Evolutionary conservation across 2,888 invertebrate species (phyloP), one percentile per base, ranked within the genome.

Genomic region (Dryocosmus kuriphilus): DNA sequence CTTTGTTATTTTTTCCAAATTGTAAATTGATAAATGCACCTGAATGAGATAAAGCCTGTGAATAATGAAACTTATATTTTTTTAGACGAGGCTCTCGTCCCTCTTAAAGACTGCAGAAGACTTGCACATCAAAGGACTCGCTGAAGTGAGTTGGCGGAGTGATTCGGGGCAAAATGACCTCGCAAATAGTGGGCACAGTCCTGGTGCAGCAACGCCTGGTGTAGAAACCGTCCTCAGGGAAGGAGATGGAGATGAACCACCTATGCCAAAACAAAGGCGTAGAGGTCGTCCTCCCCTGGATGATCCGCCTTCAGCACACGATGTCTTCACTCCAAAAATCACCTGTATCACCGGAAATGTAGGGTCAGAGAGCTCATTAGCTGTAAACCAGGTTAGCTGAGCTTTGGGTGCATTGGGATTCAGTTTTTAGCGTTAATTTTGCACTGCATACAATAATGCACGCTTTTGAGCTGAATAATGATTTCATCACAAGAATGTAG

Each of bases 61-160:
- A 24, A 57, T 57, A 57, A 24, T 5, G 4, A 55, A 55, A 55
- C 16, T 35, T 27, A 4, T 61, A 51, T 35, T 61, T 67, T 93
- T 93, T 27, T 92, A 98, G 97, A 96, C 96, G 80, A 97, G 97
- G 89, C 92, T 98, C 85, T 96, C 97, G 32, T 97, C 97, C 30
- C 92, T 98, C 79, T 92, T 98, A 87, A 97, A 97, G 93, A 98
- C 98, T 75, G 98, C 98, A 0, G 98, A 98, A 92, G 97, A 97
- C 91, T 93, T 98, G 30, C 95, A 97, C 90, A 97, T 98, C 88
- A 98, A 98, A 92, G 98, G 98, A 0, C 93, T 98, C 75, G 97
- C 97, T 73, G 97, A 98, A 91, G 97, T 97, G 19, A 96, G 97
- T 84, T 97, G 97, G 96, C 95, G 95, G 85, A 91, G 89, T 83